phyloP scores from a whole-genome alignment of 2,888 invertebrate genomes.

The Leptogaster cylindrica region DNA sequence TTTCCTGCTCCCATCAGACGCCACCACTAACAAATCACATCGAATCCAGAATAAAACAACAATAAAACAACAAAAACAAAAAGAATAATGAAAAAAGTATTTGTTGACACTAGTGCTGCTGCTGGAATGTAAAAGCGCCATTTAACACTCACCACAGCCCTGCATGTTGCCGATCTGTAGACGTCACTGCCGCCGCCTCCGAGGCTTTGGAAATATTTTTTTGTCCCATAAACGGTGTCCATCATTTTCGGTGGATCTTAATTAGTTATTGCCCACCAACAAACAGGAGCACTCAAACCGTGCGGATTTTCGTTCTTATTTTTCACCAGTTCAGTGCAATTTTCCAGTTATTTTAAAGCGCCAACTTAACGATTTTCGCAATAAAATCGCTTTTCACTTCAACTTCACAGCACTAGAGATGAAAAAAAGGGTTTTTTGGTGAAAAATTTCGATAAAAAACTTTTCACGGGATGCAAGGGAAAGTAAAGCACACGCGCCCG shows the following conservation, averaged over 20 bases:
- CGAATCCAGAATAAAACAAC: background rate
- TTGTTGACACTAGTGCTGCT: too few relatives aligned
- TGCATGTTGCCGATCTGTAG: conserved; percentile 59
- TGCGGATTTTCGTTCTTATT: conserved; percentile 10
- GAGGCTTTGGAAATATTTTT: conserved; percentile 62
- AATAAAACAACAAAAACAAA: too few relatives aligned
- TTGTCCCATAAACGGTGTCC: conserved; percentile 62
- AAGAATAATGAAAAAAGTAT: too few relatives aligned
- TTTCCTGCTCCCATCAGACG: background rate
- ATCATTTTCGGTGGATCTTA: conserved; percentile 49
- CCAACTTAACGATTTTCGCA: background rate
- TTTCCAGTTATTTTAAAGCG: background rate
- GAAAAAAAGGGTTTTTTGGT: background rate
- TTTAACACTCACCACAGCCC: conserved; percentile 58
- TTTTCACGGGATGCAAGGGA: background rate
- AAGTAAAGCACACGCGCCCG: background rate
- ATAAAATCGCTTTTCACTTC: conserved; percentile 14
- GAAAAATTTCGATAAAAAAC: background rate
- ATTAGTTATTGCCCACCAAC: conserved; percentile 2
- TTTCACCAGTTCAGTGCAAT: too few relatives aligned
- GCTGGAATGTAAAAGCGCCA: too few relatives aligned
- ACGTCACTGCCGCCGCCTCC: conserved; percentile 60
- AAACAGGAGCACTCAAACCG: background rate
- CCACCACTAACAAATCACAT: background rate
- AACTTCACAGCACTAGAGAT: background rate